Conservation (phyloP, 1,140 invertebrate genomes). For the Aplysia californica region DNA sequence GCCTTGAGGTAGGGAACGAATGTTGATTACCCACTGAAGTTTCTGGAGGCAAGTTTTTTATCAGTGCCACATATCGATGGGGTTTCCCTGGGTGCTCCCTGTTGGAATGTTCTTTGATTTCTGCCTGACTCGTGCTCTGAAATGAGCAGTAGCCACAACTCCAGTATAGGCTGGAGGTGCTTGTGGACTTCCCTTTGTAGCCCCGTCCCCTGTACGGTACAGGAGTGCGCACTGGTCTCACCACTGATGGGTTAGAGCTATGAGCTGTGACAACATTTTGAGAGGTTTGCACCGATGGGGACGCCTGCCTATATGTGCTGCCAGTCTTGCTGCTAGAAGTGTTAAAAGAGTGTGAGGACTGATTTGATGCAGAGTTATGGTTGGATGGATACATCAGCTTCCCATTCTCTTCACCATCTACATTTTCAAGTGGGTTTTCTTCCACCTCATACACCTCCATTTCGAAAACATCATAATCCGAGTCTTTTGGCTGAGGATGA, state of each 20-base stretch:
- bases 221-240: neutral
- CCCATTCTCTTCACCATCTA: constrained; percentile 6
- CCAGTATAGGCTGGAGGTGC: constrained; percentile 54
- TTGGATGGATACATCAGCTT: neutral
- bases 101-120: constrained; percentile 54
- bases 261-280: neutral
- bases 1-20: too few species aligned
- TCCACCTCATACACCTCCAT: constrained; percentile 51
- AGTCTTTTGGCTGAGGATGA: constrained; percentile 17
- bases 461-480: constrained; percentile 43
- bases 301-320: neutral
- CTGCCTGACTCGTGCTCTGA: constrained; percentile 51
- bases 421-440: constrained; percentile 29
- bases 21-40: too few species aligned
- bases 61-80: constrained; percentile 56
- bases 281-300: neutral
- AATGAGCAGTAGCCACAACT: constrained; percentile 61
- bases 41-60: constrained; percentile 41
- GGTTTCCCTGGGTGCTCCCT: constrained; percentile 46
- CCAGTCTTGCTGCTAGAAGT: neutral
- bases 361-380: neutral
- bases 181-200: neutral
- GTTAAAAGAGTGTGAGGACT: neutral
- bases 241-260: neutral
- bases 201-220: neutral